Evolutionary conservation across 2,797 vertebrate species (phyloP), one percentile per base, ranked within the genome.

Genomic region (Salarias fasciatus): DNA sequence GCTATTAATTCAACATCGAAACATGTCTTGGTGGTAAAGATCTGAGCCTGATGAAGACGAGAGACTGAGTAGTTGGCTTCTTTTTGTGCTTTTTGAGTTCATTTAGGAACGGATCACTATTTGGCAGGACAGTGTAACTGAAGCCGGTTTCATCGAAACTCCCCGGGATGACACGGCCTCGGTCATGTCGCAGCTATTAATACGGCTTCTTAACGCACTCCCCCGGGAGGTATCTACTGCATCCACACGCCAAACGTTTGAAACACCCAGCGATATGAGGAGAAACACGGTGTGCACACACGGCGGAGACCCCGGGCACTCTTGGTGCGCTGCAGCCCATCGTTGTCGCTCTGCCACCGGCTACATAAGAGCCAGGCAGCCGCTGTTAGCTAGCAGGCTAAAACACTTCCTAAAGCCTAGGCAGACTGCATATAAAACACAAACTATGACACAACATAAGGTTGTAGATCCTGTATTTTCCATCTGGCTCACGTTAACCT

Each of bases 121-220:
- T 86, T 80, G 48, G 81, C 83, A 86, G 84, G 81, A 84, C 76
- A 80, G 61, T 76, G 84, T 70, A 77, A 67, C 30, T 53, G 69
- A 87, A 87, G 81, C 72, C 80, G 82, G 91, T 92, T 93, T 92
- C 88, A 84, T 40, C 89, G 91, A 92, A 92, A 91, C 91, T 91
- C 75, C 40, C 40, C 1, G 66, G 68, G 73, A 65, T 56, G 79
- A 77, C 74, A 83, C 49, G 64, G 84, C 75, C 59, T 63, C 10
- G 61, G 80, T 76, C 83, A 86, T 87, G 81, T 89, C 79, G 86
- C 88, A 88, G 86, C 83, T 86, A 85, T 88, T 85, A 86, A 88
- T 86, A 86, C 71, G 84, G 82, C 78, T 77, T 79, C 85, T 88
- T 75, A 77, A 91, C 84, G 77, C 84, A 76, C 69, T 71, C 47